Evolutionary conservation across 2,113 vertebrate species (phyloP), one percentile per base, ranked within the genome.

Genomic region (Peromyscus maniculatus): DNA sequence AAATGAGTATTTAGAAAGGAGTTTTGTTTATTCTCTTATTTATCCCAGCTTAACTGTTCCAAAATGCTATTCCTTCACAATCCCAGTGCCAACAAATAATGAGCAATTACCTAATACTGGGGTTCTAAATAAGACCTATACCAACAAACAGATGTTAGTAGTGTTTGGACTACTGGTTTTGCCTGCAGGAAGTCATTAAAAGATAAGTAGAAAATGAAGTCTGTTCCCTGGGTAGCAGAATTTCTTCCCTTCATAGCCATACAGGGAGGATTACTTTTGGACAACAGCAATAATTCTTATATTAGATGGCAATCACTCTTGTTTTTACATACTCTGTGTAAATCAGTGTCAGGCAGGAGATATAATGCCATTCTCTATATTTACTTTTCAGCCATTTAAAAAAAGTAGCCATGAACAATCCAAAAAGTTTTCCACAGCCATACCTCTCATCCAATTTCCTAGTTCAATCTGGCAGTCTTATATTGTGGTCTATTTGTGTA

Each of bases 141-240:
- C 80, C 82, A 90, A 87, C 91, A 89, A 92, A 91, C 78, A 97
- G 94, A 92, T 97, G 91, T 88, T 87, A 64, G 69, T 6, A n/a
- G 94, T 55, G 93, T 96, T 96, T 91, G 52, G 74, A 90, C 88
- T 91, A 39, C 83, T 96, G 72, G 28, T 88, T 95, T 88, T 94
- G 95, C 95, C 94, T 86, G 74, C 39, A 96, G 89, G 75, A 95
- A 97, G 57, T 97, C 97, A 97, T 97, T 98, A 96, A 96, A 94
- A 90, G 94, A 93, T 95, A 95, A 97, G 75, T 92, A 82, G 87
- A 59, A 95, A 97, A 94, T 95, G 79, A 92, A 96, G 95, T 69
- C 83, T 86, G 78, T 96, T 78, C 93, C 82, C 94, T 87, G 93
- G 74, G 93, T 97, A 94, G 96, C 78, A 91, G 83, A 96, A 90